Conservation (phyloP, 2,113 vertebrate genomes). For the Nematolebias whitei region DNA sequence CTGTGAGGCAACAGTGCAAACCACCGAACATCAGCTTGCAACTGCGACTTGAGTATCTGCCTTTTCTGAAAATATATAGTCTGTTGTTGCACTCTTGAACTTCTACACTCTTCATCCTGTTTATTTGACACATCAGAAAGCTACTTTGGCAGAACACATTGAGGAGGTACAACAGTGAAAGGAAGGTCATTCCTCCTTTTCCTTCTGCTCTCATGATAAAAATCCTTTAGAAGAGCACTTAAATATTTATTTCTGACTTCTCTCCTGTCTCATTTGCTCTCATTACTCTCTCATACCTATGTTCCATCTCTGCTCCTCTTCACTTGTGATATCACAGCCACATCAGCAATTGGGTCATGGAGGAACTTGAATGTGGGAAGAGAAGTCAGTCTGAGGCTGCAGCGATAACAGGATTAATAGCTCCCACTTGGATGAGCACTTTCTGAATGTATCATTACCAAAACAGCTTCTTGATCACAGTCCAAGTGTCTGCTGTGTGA, state of each 20-base stretch:
- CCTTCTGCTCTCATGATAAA: not conserved
- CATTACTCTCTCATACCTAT: not conserved
- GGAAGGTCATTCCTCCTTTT: not conserved
- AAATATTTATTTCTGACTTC: not conserved
- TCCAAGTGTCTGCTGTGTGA: slow-evolving; percentile 55
- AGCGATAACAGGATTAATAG: slow-evolving; percentile 43
- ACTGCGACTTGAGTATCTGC: not conserved
- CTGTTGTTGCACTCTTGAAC: not conserved
- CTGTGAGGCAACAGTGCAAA: not conserved
- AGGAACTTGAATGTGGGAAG: slow-evolving; percentile 55
- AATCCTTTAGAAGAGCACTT: not conserved
- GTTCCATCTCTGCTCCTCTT: slow-evolving; percentile 2
- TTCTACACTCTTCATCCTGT: not conserved
- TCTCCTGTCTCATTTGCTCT: not conserved
- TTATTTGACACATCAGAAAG: slow-evolving; percentile 13
- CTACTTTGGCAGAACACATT: slow-evolving; percentile 3
- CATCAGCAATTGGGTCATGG: slow-evolving; percentile 35
- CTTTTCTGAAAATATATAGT: not conserved
- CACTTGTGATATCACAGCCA: slow-evolving; percentile 18
- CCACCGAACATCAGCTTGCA: not conserved
- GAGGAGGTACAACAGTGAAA: slow-evolving; percentile 14
- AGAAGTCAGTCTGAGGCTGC: slow-evolving; percentile 37
- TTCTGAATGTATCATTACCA: slow-evolving; percentile 50
- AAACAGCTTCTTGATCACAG: slow-evolving; percentile 49
- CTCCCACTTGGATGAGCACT: slow-evolving; percentile 39